Percentiles rank a stretch among this genome's conserved stretches.
phyloP scores from a whole-genome alignment of 2,797 vertebrate species.

The Muraenolepis orangiensis region DNA sequence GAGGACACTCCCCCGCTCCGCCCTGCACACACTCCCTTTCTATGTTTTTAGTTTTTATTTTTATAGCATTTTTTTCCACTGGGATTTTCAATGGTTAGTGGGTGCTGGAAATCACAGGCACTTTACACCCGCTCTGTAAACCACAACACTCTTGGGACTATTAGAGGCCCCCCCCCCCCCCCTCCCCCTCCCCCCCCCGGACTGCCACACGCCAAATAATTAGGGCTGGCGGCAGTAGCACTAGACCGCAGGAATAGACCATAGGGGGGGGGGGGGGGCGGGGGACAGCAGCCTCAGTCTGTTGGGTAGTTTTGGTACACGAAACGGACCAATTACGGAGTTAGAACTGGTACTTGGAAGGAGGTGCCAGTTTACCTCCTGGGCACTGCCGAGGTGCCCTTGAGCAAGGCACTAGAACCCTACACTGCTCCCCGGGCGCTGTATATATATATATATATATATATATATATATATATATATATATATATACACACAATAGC shows the following conservation, averaged over 20 bases:
- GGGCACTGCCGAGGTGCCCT: too few species aligned
- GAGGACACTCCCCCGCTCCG: neutral
- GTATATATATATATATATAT: too few species aligned
- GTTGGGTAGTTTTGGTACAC: too few species aligned
- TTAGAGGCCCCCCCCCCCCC: conserved; percentile 59
- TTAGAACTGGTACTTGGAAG: too few species aligned
- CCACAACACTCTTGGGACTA: conserved; percentile 69
- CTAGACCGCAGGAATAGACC: conserved; percentile 53
- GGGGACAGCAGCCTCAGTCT: conserved; percentile 50
- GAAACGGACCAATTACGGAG: too few species aligned
- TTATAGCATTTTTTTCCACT: conserved; percentile 66
- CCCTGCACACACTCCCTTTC: neutral
- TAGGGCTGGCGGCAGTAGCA: conserved; percentile 69
- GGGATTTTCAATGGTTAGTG: conserved; percentile 68
- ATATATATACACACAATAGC: too few species aligned
- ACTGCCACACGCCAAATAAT: conserved; percentile 70
- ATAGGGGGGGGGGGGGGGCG: conserved; percentile 29
- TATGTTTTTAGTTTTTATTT: conserved; percentile 41
- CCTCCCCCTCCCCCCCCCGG: conserved; percentile 37
- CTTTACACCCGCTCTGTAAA: conserved; percentile 75
- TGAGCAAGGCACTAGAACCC: too few species aligned
- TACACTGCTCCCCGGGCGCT: too few species aligned
- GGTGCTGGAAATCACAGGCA: conserved; percentile 77
- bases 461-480: too few species aligned
- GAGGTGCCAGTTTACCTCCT: too few species aligned